Base-by-base conservation (phyloP, 35 echinoderm and acorn worm species). In the Apostichopus parvimensis region DNA sequence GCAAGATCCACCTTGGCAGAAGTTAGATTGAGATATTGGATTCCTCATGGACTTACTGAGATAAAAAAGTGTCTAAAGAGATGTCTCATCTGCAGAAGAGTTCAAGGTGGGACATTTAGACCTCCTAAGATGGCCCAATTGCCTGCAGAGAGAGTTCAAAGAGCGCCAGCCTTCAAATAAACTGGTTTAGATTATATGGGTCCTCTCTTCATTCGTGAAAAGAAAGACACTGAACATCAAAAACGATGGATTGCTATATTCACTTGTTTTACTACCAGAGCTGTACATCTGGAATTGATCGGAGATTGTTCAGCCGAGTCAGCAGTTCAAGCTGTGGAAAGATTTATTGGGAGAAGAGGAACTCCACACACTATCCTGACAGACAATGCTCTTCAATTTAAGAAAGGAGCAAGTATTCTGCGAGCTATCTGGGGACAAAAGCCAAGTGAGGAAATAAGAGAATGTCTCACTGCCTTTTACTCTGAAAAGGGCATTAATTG, bases 161-260 rank as follows among this genome's bases (percentile, higher is more conserved):
- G 78, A 28, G 78, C 24, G 52, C 78, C 78, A 80, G 78, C 78
- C 0, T 80, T 80, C 26, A 80, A 80, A 45, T 80, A 26, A 7
- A 80, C 78, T 80, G 78, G 78, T 22, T 6, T 45, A 5, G n/a
- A 80, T 80, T 80, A 80, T 28, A 25, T 80, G 78, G 24, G 78
- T 80, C 78, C 78, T 28, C 78, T 80, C 6, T 80, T 80, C 24
- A 80, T 80, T 45, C n/a, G 78, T 28, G 78, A 45, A 80, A 80
- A 80, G 26, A 80, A 20, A 45, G 26, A 28, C 6, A 34, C 6
- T 28, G 78, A 25, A 25, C 24, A 25, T 25, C 24, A 25, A 25
- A 25, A 25, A 25, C 24, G 24, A 1, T 25, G 24, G 24, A 25
- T 25, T 25, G 24, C 24, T 25, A 25, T 25, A 25, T 25, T 25